Conservation (phyloP, 2,888 invertebrate genomes). For the Deroplatys truncata region DNA sequence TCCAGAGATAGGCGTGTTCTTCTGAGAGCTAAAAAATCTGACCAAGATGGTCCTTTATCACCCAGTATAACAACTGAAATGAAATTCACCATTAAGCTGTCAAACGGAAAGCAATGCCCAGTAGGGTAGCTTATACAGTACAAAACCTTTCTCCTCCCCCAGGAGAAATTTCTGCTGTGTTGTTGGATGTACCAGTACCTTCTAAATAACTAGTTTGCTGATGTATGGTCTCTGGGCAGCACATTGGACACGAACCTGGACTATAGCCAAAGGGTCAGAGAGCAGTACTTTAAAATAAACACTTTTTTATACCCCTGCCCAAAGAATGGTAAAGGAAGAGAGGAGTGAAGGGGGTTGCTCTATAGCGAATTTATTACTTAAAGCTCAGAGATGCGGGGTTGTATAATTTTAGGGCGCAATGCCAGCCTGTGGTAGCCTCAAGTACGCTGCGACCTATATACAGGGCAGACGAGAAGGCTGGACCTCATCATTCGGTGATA, state of each 20-base stretch:
- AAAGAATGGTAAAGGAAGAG: not conserved
- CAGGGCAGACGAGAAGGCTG: not conserved
- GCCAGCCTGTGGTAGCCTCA: not conserved
- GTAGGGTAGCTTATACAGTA: not conserved
- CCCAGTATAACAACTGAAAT: not conserved
- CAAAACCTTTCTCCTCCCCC: not conserved
- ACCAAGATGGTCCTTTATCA: not conserved
- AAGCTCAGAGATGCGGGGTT: not conserved
- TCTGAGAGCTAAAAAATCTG: not conserved
- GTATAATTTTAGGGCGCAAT: conserved; percentile 1
- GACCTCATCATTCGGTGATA: not conserved
- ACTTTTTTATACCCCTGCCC: not conserved
- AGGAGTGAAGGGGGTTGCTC: not conserved
- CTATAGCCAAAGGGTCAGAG: not conserved
- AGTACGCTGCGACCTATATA: not conserved
- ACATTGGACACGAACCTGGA: not conserved
- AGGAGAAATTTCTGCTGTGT: not conserved
- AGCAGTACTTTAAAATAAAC: not conserved
- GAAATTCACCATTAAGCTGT: not conserved
- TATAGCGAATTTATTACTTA: not conserved
- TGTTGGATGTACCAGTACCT: not conserved
- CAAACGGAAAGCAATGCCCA: not conserved
- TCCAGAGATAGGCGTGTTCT: too few relatives aligned
- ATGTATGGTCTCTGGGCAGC: not conserved
- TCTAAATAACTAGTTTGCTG: not conserved